These are phyloP conservation scores for Melanotaenia maccullochi DNA, from an alignment of 2,797 vertebrate genomes.

Conservation along the genomic window DNA sequence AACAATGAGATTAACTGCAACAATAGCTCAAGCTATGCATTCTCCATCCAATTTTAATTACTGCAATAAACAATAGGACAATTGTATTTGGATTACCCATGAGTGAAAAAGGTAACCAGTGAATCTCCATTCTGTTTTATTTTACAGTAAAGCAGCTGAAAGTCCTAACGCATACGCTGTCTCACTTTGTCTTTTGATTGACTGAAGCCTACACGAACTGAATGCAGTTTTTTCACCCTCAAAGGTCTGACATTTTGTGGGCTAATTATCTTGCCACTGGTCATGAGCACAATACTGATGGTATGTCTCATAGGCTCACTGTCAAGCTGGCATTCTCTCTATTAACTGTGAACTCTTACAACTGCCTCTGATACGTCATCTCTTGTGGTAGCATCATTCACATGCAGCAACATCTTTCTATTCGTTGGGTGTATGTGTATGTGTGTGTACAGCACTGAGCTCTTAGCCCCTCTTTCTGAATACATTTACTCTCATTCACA, in stretches of 20 bases:
- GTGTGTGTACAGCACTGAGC: not conserved
- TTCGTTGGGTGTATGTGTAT: not conserved
- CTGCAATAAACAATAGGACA: conserved; percentile 53
- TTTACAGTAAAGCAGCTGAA: conserved; percentile 32
- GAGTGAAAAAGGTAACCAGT: conserved; percentile 36
- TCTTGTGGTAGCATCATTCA: conserved; percentile 57
- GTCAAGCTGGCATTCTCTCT: conserved; percentile 68
- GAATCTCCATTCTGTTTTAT: conserved; percentile 19
- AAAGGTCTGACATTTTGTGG: conserved; percentile 72
- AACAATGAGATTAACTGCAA: conserved; percentile 71
- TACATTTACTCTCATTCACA: conserved; percentile 33
- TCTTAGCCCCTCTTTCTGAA: conserved; percentile 6
- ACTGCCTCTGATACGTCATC: conserved; percentile 56
- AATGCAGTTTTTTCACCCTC: conserved; percentile 56
- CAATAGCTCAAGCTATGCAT: conserved; percentile 59
- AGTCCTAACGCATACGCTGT: conserved; percentile 18
- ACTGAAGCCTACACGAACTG: conserved; percentile 55
- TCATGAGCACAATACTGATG: conserved; percentile 73
- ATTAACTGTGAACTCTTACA: conserved; percentile 56
- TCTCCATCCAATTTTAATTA: conserved; percentile 47
- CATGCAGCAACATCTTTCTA: conserved; percentile 39
- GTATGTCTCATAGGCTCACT: conserved; percentile 60
- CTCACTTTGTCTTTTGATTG: conserved; percentile 57
- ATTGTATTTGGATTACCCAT: conserved; percentile 62
- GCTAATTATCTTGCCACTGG: conserved; percentile 75